These are phyloP conservation scores for Oplegnathus fasciatus DNA, from an alignment of 2,113 vertebrate species.

Conservation along the genomic window DNA sequence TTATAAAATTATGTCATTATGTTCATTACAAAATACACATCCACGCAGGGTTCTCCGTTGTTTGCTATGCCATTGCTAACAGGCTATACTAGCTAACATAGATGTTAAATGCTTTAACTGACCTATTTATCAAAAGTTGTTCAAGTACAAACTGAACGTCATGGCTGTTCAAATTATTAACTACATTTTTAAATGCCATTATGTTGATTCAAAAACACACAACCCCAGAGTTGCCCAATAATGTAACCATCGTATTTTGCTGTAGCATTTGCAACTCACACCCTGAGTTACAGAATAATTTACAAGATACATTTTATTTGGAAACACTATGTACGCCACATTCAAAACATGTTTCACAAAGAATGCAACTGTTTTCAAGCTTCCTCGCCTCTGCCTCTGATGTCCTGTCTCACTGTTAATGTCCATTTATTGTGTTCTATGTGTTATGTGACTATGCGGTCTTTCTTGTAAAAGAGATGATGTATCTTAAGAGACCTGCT, in stretches of 20 bases:
- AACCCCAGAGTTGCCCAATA: background rate
- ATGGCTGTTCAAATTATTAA: background rate
- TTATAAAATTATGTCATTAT: background rate
- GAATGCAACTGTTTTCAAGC: background rate
- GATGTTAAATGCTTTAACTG: background rate
- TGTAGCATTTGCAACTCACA: background rate
- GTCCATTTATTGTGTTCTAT: background rate
- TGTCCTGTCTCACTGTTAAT: background rate
- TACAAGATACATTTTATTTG: background rate
- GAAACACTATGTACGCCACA: background rate
- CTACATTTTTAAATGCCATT: background rate
- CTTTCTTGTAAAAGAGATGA: background rate
- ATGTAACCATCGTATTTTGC: background rate
- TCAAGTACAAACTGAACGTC: background rate
- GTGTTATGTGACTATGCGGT: background rate
- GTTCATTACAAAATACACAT: background rate
- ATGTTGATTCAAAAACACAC: background rate
- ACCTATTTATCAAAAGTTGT: background rate
- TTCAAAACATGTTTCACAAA: background rate
- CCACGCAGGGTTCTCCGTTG: too few relatives aligned
- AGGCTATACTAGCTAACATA: background rate
- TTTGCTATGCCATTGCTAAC: background rate
- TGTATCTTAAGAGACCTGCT: background rate
- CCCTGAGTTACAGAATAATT: background rate
- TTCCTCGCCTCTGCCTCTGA: background rate